Percentiles rank a stretch among this genome's conserved stretches.
phyloP scores from a whole-genome alignment of 1,140 invertebrate genomes.

The Oppia nitens region DNA sequence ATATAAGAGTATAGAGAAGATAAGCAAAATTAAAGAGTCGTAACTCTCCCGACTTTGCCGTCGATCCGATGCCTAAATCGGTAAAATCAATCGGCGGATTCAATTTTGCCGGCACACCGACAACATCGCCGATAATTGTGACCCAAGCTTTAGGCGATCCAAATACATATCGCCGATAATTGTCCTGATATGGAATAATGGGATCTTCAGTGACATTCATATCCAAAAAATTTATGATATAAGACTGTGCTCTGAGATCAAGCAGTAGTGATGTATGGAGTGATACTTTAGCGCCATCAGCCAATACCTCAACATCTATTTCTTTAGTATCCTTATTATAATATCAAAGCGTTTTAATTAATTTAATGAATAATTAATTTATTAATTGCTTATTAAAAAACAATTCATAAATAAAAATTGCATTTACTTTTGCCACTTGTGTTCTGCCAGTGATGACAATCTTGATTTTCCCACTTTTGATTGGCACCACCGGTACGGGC shows the following conservation, averaged over 20 bases:
- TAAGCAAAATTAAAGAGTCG: slow-evolving; percentile 40
- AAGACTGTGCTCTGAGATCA: slow-evolving; percentile 39
- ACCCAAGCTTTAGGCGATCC: slow-evolving; percentile 33
- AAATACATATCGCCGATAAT: slow-evolving; percentile 37
- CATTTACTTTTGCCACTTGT: slow-evolving; percentile 34
- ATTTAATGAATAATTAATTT: too few species aligned
- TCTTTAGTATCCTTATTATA: slow-evolving; percentile 14
- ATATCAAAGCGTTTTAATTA: background rate
- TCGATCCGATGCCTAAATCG: slow-evolving; percentile 10
- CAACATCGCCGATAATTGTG: slow-evolving; percentile 29
- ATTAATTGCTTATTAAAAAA: slow-evolving; percentile 18
- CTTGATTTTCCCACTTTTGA: slow-evolving; percentile 29
- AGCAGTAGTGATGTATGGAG: slow-evolving; percentile 41
- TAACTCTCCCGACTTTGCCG: slow-evolving; percentile 20
- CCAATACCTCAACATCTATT: slow-evolving; percentile 16
- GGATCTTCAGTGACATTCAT: slow-evolving; percentile 41
- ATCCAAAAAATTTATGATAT: slow-evolving; percentile 37
- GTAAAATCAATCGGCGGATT: slow-evolving; percentile 9
- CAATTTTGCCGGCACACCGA: slow-evolving; percentile 16
- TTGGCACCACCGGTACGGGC: slow-evolving; percentile 31
- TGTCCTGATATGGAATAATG: slow-evolving; percentile 35
- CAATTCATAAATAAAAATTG: too few species aligned
- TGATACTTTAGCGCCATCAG: slow-evolving; percentile 39
- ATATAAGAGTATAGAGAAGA: slow-evolving; percentile 39
- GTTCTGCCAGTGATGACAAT: slow-evolving; percentile 36